A percentile compares a stretch with the other conserved stretches of the same genome.
These are phyloP conservation scores for Schizopygopsis pylzovi DNA, from an alignment of 2,797 vertebrate species.

Conservation along the genomic window DNA sequence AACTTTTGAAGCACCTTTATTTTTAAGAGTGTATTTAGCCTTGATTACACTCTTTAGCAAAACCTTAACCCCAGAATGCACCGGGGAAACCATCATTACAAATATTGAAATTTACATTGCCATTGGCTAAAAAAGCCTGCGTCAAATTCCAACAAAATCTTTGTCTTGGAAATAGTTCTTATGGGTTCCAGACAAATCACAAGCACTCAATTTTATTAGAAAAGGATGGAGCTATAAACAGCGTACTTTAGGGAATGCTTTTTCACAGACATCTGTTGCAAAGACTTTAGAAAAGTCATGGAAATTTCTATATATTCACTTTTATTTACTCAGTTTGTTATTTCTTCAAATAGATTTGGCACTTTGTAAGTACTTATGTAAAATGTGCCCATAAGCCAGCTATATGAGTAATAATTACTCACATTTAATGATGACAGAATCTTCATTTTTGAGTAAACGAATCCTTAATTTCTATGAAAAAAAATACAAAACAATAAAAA, in stretches of 20 bases:
- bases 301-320: neutral
- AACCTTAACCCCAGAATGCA: neutral
- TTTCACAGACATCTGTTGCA: neutral
- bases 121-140: neutral
- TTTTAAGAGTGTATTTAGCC: no score
- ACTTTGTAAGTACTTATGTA: neutral
- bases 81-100: neutral
- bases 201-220: neutral
- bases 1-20: no score
- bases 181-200: constrained; percentile 1
- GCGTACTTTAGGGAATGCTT: neutral
- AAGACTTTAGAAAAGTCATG: neutral
- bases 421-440: neutral
- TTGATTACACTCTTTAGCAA: neutral
- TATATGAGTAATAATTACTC: neutral
- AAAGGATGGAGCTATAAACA: neutral
- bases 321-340: neutral
- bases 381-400: neutral
- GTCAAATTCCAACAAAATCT: neutral
- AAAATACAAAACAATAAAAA: neutral
- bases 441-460: neutral
- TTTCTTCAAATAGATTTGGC: neutral
- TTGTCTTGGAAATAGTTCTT: constrained; percentile 16
- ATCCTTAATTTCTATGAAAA: neutral
- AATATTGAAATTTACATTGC: neutral